These are phyloP conservation scores for chimpanzee (Pan troglodytes) DNA, from an alignment of 2,113 vertebrate genomes.

Conservation along the genomic window NHGRI_mPanTro3-v2.1_pri NC_072421.2:38345501-38346000, in stretches of 20 bases:
- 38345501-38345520: background rate
- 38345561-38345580: background rate
- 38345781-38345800: background rate
- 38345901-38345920: background rate
- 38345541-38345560: background rate
- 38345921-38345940: constrained; percentile 10
- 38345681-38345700: background rate
- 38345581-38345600: background rate
- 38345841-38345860: constrained; percentile 22
- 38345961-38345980: constrained; percentile 13
- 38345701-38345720: background rate
- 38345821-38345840: constrained; percentile 6
- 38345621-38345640: background rate
- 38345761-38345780: background rate
- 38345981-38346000: background rate
- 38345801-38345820: background rate
- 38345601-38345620: background rate
- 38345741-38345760: background rate
- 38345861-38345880: background rate
- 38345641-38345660: background rate
- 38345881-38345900: background rate
- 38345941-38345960: background rate
- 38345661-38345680: background rate
- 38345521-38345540: background rate
- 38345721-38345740: background rate